A percentile compares a stretch with the other conserved stretches of the same genome.
These are phyloP conservation scores for Rhagoletis zephyria DNA, from an alignment of 1,140 invertebrate species.

Conservation along the genomic window DNA sequence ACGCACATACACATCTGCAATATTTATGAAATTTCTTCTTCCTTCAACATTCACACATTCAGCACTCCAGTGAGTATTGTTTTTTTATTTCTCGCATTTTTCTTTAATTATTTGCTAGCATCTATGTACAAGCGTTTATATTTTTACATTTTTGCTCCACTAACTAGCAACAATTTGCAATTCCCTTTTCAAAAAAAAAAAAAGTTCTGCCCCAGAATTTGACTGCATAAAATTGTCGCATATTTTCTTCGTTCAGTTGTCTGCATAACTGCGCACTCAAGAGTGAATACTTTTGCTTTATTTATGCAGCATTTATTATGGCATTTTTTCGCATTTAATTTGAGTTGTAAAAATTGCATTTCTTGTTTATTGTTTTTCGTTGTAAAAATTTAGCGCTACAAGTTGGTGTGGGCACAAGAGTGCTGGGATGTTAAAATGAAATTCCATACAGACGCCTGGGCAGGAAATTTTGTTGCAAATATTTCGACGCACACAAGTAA, in stretches of 20 bases:
- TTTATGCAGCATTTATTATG: neutral
- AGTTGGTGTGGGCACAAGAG: neutral
- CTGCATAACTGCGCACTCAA: constrained; percentile 7
- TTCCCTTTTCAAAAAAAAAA: neutral
- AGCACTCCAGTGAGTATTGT: neutral
- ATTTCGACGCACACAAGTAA: too few relatives aligned
- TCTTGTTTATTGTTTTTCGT: neutral
- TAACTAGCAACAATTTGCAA: constrained; percentile 22
- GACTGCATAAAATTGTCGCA: neutral
- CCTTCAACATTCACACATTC: too few relatives aligned
- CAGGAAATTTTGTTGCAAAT: too few relatives aligned
- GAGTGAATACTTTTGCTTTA: neutral
- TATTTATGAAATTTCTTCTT: too few relatives aligned
- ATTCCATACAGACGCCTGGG: constrained; percentile 10
- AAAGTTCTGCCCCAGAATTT: neutral
- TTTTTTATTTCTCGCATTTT: neutral
- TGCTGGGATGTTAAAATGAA: constrained; percentile 5
- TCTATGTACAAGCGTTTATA: neutral
- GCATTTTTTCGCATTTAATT: constrained; percentile 30
- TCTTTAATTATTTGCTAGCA: neutral
- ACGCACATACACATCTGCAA: too few relatives aligned
- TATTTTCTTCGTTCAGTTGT: neutral
- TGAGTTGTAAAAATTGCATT: constrained; percentile 19
- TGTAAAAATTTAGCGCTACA: neutral
- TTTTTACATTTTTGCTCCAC: neutral